phyloP scores from a whole-genome alignment of 2,888 invertebrate genomes.

The Ligdia adustata region DNA sequence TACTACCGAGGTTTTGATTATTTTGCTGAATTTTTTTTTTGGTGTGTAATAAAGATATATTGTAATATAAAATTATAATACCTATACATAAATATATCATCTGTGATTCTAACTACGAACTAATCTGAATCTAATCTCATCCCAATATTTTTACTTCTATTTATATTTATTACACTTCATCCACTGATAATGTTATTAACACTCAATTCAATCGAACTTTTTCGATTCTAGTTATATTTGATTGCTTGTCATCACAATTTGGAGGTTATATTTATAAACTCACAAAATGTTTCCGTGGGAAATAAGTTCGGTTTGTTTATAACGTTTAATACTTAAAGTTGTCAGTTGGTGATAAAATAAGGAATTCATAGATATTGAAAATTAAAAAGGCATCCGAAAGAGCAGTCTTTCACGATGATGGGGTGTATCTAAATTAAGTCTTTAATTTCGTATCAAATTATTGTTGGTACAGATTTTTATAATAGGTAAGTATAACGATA shows the following conservation, averaged over 20 bases:
- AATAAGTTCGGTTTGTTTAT: constrained; percentile 7
- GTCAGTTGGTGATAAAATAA: constrained; percentile 11
- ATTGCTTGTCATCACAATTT: constrained; percentile 35
- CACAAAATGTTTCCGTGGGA: constrained; percentile 17
- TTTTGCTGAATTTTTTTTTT: too few species aligned
- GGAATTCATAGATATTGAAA: constrained; percentile 12
- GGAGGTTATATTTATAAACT: constrained; percentile 23
- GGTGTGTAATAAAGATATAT: too few species aligned
- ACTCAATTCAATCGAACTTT: constrained; percentile 33
- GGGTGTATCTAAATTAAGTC: too few species aligned
- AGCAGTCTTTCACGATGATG: too few species aligned
- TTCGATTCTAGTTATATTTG: constrained; percentile 28
- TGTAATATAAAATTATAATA: too few species aligned
- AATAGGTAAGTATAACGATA: too few species aligned
- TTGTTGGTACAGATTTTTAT: too few species aligned
- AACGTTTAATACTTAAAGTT: not conserved
- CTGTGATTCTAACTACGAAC: too few species aligned
- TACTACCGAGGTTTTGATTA: too few species aligned
- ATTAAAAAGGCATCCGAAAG: constrained; percentile 5
- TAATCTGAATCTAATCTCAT: too few species aligned
- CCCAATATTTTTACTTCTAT: constrained; percentile 5
- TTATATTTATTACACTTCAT: constrained; percentile 2
- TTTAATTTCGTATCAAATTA: too few species aligned
- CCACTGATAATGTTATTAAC: constrained; percentile 23
- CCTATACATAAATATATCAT: too few species aligned